These are phyloP conservation scores for Cheilosia vernalis DNA, from an alignment of 2,888 invertebrate species.

Conservation along the genomic window DNA sequence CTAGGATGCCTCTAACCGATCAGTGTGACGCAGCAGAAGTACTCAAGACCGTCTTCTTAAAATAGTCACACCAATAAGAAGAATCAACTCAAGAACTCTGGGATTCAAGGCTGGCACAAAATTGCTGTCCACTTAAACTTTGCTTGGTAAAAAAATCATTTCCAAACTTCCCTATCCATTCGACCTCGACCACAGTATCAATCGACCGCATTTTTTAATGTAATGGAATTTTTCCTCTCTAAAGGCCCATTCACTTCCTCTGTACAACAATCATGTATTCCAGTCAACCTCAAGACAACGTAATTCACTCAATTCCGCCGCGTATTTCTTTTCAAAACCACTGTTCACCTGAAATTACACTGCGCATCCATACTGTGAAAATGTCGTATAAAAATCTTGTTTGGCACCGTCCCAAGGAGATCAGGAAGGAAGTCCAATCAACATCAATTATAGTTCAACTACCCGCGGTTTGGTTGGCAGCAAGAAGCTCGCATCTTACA, in stretches of 20 bases:
- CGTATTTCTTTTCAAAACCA: constrained; percentile 1
- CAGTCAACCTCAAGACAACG: constrained; percentile 15
- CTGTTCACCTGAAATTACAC: background rate
- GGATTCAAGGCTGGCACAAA: background rate
- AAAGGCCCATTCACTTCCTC: background rate
- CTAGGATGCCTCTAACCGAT: no score
- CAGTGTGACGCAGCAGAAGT: no score
- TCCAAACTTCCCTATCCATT: background rate
- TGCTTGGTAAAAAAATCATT: background rate
- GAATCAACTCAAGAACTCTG: no score
- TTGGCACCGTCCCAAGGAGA: constrained; percentile 59
- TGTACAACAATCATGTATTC: background rate
- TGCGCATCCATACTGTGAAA: background rate
- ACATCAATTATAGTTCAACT: constrained; percentile 60
- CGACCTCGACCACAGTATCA: background rate
- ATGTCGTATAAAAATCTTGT: constrained; percentile 51
- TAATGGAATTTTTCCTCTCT: background rate
- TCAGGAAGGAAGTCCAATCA: constrained; percentile 61
- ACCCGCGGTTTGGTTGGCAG: constrained; percentile 20
- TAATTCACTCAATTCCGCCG: background rate
- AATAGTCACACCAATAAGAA: no score
- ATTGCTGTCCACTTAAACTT: background rate
- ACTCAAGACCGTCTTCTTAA: no score
- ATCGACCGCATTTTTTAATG: background rate
- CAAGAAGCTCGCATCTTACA: constrained; percentile 29